phyloP scores from a whole-genome alignment of 2,888 invertebrate genomes.

The Pasiphila rectangulata region DNA sequence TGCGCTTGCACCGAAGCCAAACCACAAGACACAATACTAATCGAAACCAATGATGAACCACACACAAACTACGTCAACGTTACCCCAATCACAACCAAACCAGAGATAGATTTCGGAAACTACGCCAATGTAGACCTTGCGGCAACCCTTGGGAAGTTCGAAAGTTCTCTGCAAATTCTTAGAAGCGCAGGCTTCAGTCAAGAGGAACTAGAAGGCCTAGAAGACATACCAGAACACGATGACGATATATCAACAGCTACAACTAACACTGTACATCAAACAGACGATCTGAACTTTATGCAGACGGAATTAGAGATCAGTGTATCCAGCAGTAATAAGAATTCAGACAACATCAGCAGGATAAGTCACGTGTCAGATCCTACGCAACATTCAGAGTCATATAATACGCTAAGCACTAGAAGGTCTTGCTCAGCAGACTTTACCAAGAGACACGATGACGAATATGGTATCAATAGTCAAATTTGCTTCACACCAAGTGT shows the following conservation, averaged over 20 bases:
- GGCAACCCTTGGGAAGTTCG: conserved; percentile 88
- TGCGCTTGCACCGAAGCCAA: conserved; percentile 82
- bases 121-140: conserved; percentile 90
- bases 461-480: conserved; percentile 56
- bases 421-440: conserved; percentile 84
- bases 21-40: conserved; percentile 61
- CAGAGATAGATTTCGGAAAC: conserved; percentile 73
- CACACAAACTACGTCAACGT: conserved; percentile 79
- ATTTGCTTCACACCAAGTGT: conserved; percentile 71
- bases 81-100: conserved; percentile 57
- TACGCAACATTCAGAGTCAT: conserved; percentile 66
- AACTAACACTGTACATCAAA: conserved; percentile 63
- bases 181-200: conserved; percentile 82
- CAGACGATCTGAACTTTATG: conserved; percentile 66
- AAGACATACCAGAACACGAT: conserved; percentile 72
- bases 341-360: conserved; percentile 78
- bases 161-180: conserved; percentile 86
- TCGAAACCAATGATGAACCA: conserved; percentile 50
- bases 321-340: conserved; percentile 64
- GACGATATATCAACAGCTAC: conserved; percentile 69
- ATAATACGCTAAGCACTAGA: conserved; percentile 67
- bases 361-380: conserved; percentile 78
- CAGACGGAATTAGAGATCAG: conserved; percentile 70
- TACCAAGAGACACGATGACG: conserved; percentile 79
- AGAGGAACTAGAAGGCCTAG: conserved; percentile 75